phyloP scores from a whole-genome alignment of 2,888 invertebrate genomes.

The Hypomecis punctinalis region DNA sequence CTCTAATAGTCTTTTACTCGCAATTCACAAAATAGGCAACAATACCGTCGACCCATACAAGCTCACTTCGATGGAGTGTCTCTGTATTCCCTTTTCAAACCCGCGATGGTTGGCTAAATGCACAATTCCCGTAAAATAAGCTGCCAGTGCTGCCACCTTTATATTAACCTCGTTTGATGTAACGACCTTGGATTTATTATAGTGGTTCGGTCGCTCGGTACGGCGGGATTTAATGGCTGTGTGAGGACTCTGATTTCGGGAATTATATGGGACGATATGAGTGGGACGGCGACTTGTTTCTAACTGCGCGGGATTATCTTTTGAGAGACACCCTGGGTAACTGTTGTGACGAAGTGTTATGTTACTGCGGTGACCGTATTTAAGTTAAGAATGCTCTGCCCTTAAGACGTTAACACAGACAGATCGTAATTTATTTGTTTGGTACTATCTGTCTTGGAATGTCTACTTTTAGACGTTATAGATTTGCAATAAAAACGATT shows the following conservation, averaged over 20 bases:
- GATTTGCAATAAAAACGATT: no score
- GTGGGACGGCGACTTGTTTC: slow-evolving; percentile 7
- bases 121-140: slow-evolving; percentile 53
- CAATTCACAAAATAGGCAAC: no score
- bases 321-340: slow-evolving; percentile 1
- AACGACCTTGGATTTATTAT: slow-evolving; percentile 62
- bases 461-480: no score
- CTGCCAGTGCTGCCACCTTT: slow-evolving; percentile 53
- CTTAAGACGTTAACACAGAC: no score
- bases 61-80: no score
- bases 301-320: slow-evolving; percentile 9
- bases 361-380: neutral
- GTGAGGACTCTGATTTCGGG: slow-evolving; percentile 36
- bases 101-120: slow-evolving; percentile 44
- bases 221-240: slow-evolving; percentile 32
- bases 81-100: neutral
- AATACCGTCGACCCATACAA: no score
- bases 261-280: slow-evolving; percentile 22
- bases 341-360: neutral
- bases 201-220: slow-evolving; percentile 39
- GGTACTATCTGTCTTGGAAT: no score
- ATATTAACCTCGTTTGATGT: slow-evolving; percentile 63
- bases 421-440: no score
- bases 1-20: no score
- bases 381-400: neutral